Base-by-base conservation (phyloP, 2,797 vertebrate genomes). In the Echeneis naucrates region DNA sequence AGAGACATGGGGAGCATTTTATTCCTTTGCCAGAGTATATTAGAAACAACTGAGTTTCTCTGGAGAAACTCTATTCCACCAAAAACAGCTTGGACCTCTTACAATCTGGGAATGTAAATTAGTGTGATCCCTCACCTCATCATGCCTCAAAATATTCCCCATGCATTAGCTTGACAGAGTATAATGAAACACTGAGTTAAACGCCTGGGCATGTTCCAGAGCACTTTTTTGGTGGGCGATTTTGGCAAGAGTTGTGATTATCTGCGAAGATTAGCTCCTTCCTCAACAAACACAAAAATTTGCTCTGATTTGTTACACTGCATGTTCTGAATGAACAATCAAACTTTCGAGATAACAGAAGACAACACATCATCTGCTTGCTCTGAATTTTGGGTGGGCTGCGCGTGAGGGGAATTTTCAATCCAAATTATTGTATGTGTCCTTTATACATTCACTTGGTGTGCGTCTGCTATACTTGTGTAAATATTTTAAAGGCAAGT, bases 11-110 rank as follows among this genome's bases (percentile, higher is more conserved):
- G 60, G 65, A 81, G 83, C 59, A n/a, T 75, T 89, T 88, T 86
- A 87, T 89, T 90, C 75, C 69, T 70, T 78, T 87, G 88, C 81
- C 85, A 87, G 81, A 83, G 75, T 88, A 92, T 91, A 91, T 92
- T 83, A 87, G 76, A 73, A 77, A 82, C 72, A 82, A 82, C 72
- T 74, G 61, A 68, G 79, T 78, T 83, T 72, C 74, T 85, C 77
- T 47, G 54, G 80, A 80, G 83, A 42, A 78, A 72, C 61, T 40
- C 59, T 24, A 53, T 63, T 66, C 76, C 72, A 75, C 58, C 74
- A 77, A 77, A 85, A 91, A 86, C 82, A 81, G 88, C 82, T 90
- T 81, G 75, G 83, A 77, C 75, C 79, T 75, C 79, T 90, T 90
- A 86, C 68, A 75, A 78, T 84, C 75, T 57, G 69, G 27, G 68